These are phyloP conservation scores for Sphaeridia pumilis DNA, from an alignment of 2,888 invertebrate species.

Conservation along the genomic window DNA sequence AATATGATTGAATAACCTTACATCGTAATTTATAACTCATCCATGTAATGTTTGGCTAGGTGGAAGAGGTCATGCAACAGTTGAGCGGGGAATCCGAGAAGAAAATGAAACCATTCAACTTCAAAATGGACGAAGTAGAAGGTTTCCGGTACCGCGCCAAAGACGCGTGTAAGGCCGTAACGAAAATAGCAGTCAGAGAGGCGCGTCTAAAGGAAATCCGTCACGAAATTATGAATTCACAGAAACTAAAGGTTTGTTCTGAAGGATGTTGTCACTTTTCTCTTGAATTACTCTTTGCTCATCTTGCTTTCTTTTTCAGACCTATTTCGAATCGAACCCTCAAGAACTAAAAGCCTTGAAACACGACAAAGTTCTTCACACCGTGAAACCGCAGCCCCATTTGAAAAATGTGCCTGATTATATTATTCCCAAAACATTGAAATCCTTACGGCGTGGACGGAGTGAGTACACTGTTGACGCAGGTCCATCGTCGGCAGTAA, in stretches of 20 bases:
- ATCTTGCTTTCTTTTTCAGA: conserved; percentile 43
- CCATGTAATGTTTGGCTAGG: conserved; percentile 13
- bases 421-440: conserved; percentile 65
- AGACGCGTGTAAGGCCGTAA: conserved; percentile 92
- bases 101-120: conserved; percentile 60
- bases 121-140: conserved; percentile 89
- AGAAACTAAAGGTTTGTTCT: conserved; percentile 62
- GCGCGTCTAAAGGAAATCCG: conserved; percentile 92
- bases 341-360: conserved; percentile 70
- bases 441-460: conserved; percentile 46
- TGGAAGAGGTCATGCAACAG: conserved; percentile 58
- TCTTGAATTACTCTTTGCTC: background rate
- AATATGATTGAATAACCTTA: background rate
- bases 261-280: background rate
- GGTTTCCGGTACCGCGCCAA: conserved; percentile 87
- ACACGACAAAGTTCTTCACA: conserved; percentile 74
- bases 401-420: conserved; percentile 88
- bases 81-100: conserved; percentile 53
- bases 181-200: conserved; percentile 82
- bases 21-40: background rate
- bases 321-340: conserved; percentile 86
- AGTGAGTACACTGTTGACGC: conserved; percentile 26
- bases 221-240: conserved; percentile 79
- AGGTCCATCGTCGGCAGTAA: background rate
- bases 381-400: conserved; percentile 70